These are phyloP conservation scores for Odontamblyopus lacepedii DNA, from an alignment of 2,797 vertebrate species.

Conservation along the genomic window DNA sequence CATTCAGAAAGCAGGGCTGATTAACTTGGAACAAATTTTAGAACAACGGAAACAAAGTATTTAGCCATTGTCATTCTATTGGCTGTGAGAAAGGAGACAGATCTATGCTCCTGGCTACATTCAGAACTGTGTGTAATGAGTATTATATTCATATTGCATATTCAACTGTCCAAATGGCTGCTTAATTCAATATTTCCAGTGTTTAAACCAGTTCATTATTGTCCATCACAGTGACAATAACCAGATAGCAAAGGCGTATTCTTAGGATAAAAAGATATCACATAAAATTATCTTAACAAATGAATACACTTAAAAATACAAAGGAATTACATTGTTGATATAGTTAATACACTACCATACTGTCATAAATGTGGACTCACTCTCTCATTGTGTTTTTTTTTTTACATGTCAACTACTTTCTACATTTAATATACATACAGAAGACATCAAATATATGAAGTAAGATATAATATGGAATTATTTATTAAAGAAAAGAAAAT, in stretches of 20 bases:
- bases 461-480: no score
- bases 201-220: background rate
- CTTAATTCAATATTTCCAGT: background rate
- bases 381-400: no score
- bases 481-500: no score
- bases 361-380: no score
- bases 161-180: background rate
- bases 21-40: background rate
- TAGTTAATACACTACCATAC: slow-evolving; percentile 10
- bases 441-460: no score
- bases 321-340: slow-evolving; percentile 10
- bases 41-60: background rate
- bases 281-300: background rate
- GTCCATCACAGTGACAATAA: slow-evolving; percentile 6
- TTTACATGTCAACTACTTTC: no score
- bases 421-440: no score
- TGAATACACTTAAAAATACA: slow-evolving; percentile 6
- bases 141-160: background rate
- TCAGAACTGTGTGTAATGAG: slow-evolving; percentile 6
- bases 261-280: background rate
- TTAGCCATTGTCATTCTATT: background rate
- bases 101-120: background rate
- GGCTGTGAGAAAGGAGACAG: background rate
- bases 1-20: background rate
- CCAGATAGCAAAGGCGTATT: background rate